A percentile compares a stretch with the other conserved stretches of the same genome.
These are phyloP conservation scores for Deilephila porcellus DNA, from an alignment of 2,888 invertebrate genomes.

Conservation along the genomic window DNA sequence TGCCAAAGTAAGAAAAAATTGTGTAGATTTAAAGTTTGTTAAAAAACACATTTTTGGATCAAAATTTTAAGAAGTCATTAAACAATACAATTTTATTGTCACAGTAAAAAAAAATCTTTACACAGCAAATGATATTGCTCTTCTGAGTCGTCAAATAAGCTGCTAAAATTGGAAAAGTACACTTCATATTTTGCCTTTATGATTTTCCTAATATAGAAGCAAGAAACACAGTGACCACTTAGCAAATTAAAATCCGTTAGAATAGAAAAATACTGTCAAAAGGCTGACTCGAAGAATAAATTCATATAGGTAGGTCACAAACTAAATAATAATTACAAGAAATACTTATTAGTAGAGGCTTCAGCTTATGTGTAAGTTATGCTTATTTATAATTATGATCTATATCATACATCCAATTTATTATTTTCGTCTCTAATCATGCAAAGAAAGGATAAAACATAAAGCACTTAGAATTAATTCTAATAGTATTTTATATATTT, in stretches of 20 bases:
- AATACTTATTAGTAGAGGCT: neutral
- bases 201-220: neutral
- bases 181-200: too few relatives aligned
- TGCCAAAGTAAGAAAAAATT: too few relatives aligned
- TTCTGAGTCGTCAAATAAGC: too few relatives aligned
- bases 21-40: too few relatives aligned
- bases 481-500: neutral
- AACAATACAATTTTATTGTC: too few relatives aligned
- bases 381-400: neutral
- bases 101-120: too few relatives aligned
- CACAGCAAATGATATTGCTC: too few relatives aligned
- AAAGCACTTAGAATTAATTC: neutral
- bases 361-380: slow-evolving; percentile 1
- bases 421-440: neutral
- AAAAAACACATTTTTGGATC: too few relatives aligned
- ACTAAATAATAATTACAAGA: neutral
- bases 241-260: neutral
- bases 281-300: neutral
- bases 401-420: slow-evolving; percentile 18
- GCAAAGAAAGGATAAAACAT: neutral
- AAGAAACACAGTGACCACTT: neutral
- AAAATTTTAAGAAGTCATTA: too few relatives aligned
- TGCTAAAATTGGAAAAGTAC: too few relatives aligned
- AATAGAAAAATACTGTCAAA: slow-evolving; percentile 8
- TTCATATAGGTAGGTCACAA: neutral